Percentiles rank a stretch among this genome's conserved stretches.
These are phyloP conservation scores for Valencia hispanica DNA, from an alignment of 2,797 vertebrate genomes.

Conservation along the genomic window DNA sequence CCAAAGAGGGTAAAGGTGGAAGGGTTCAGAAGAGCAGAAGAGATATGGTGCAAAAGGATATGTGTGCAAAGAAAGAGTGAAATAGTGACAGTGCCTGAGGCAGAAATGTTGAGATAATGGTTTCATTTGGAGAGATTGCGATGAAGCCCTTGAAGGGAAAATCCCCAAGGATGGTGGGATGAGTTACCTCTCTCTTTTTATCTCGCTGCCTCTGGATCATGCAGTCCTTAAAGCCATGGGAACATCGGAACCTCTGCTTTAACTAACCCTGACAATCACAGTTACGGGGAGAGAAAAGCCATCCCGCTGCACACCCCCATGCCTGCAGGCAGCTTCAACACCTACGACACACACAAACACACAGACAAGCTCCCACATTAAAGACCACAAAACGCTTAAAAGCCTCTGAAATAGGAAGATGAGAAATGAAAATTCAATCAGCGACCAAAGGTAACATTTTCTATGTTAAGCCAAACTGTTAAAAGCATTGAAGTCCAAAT, in stretches of 20 bases:
- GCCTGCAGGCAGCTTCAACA: constrained; percentile 52
- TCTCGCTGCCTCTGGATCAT: constrained; percentile 36
- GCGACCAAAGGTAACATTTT: constrained; percentile 41
- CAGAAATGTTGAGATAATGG: constrained; percentile 71
- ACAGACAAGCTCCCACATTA: constrained; percentile 21
- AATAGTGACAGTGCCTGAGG: constrained; percentile 54
- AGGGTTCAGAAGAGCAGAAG: constrained; percentile 39
- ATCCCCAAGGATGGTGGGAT: constrained; percentile 56
- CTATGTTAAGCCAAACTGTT: constrained; percentile 33
- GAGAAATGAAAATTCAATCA: constrained; percentile 44
- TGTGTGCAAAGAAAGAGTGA: constrained; percentile 30
- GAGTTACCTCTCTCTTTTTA: constrained; percentile 61
- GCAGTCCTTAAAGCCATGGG: constrained; percentile 50
- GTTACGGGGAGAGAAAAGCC: constrained; percentile 36
- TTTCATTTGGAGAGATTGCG: constrained; percentile 71
- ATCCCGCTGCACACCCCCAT: constrained; percentile 23
- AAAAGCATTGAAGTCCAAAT: constrained; percentile 32
- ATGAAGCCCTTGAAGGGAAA: constrained; percentile 63
- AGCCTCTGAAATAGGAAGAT: constrained; percentile 17
- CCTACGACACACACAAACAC: constrained; percentile 44
- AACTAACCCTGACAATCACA: constrained; percentile 67
- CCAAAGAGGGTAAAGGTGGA: constrained; percentile 29
- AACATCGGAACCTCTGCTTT: constrained; percentile 55
- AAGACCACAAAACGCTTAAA: constrained; percentile 39
- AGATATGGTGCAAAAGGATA: constrained; percentile 10